Evolutionary conservation across 2,888 invertebrate species (phyloP).

Genomic region (Acrobasis suavella): DNA sequence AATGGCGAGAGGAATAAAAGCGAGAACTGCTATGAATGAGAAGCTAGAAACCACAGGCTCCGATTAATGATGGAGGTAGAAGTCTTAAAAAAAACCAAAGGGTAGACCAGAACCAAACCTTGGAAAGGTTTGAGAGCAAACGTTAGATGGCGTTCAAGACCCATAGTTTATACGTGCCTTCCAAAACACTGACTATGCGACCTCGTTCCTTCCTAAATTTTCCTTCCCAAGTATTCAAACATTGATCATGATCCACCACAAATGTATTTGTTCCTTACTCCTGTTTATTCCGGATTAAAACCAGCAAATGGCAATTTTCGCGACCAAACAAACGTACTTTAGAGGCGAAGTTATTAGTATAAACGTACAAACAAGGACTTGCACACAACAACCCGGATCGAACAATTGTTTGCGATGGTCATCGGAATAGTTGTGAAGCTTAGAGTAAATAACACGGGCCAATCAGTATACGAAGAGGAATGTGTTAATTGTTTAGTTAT

Average conservation of each 20-base stretch:
- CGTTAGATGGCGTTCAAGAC: no score
- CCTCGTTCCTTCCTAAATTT: background rate
- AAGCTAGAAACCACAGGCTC: no score
- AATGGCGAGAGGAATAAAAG: no score
- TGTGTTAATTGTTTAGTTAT: background rate
- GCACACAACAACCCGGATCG: conserved; percentile 4
- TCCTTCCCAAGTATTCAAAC: background rate
- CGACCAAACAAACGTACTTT: conserved; percentile 10
- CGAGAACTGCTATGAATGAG: no score
- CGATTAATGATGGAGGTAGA: no score
- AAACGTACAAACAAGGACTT: conserved; percentile 12
- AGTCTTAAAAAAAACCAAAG: no score
- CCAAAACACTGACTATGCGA: no score
- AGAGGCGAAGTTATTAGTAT: conserved; percentile 12
- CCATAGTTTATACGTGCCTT: no score
- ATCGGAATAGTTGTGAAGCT: conserved; percentile 10
- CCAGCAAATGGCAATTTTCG: conserved; percentile 11
- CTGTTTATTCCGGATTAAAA: background rate
- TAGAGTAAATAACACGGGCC: background rate
- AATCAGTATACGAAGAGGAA: background rate
- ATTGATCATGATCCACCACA: conserved; percentile 1
- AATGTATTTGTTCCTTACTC: background rate
- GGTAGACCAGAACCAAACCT: no score
- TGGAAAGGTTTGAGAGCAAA: no score
- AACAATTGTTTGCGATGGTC: conserved; percentile 7